Evolutionary conservation across 2,113 vertebrate species (phyloP).

Genomic region (Tonatia bakeri): DNA sequence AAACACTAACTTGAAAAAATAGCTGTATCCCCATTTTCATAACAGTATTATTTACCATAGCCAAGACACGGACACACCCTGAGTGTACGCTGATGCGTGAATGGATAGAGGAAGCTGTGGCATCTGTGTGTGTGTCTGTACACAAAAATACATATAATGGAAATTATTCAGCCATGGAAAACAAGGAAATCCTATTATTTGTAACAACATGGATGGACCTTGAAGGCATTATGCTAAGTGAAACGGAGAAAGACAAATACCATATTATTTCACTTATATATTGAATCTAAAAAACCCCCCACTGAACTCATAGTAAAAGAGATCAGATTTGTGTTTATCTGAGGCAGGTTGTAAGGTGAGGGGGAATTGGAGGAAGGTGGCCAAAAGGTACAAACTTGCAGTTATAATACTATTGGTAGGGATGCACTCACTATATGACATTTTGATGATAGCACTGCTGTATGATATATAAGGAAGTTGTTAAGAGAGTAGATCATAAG

Average conservation of each 20-base stretch:
- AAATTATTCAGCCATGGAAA: background rate
- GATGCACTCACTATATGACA: background rate
- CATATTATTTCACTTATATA: background rate
- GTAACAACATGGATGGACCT: background rate
- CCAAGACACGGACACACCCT: background rate
- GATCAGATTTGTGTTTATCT: background rate
- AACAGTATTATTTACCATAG: background rate
- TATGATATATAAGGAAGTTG: background rate
- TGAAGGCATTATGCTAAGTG: background rate
- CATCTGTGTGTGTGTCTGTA: background rate
- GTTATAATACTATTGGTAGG: background rate
- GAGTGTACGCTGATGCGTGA: background rate
- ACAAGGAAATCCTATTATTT: background rate
- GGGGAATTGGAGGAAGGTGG: background rate
- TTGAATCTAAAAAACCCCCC: background rate
- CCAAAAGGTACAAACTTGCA: background rate
- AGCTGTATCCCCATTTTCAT: background rate
- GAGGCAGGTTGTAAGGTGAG: background rate
- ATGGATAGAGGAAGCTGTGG: background rate
- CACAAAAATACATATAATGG: background rate
- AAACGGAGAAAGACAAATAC: background rate
- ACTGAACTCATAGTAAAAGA: background rate
- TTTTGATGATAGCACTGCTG: background rate
- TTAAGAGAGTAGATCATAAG: background rate
- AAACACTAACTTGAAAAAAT: background rate